Base-by-base conservation (phyloP, 1,140 invertebrate species). In the Drosophila varians region DNA sequence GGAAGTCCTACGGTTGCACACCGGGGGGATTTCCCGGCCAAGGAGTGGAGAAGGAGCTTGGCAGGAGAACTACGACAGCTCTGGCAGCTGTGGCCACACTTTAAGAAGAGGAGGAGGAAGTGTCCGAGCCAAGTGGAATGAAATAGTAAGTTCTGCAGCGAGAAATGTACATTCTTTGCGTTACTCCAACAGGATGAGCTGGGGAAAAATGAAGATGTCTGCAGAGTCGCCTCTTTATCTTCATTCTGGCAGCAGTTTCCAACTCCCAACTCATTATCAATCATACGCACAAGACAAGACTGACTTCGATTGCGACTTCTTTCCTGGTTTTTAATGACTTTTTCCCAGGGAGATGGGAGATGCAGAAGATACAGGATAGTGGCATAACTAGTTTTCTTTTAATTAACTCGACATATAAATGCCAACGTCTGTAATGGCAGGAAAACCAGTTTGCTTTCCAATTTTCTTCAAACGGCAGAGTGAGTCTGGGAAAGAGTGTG, bases 371-470 rank as follows among this genome's bases (percentile, higher is more conserved):
- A 21, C 21, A 18, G 45, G n/a, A 34, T 3, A 11, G 14, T 64
- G 51, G 65, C 80, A 79, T 66, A 84, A 76, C 79, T 77, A 86
- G 80, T 87, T 86, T 86, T 80, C 82, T 87, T 86, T 86, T 86
- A 86, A 86, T 87, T 86, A 86, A 84, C 80, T 86, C 55, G 73
- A 66, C 77, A 77, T 62, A 77, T 80, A 82, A 82, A 77, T 86
- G 76, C 72, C 79, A 80, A 75, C 56, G 51, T 74, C 38, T 58
- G 72, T 53, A 54, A 55, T 55, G 45, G 64, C 38, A 42, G 52
- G 19, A 40, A 73, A 86, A 87, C 80, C 82, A 51, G 80, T 86
- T 87, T 87, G 82, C 80, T 86, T 86, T 86, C 80, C 77, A 86
- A 86, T 86, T 86, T 86, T 72, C 76, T 75, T 79, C 60, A 69